phyloP scores from a whole-genome alignment of 2,113 vertebrate genomes.

The Phylloscopus trochiloides region DNA sequence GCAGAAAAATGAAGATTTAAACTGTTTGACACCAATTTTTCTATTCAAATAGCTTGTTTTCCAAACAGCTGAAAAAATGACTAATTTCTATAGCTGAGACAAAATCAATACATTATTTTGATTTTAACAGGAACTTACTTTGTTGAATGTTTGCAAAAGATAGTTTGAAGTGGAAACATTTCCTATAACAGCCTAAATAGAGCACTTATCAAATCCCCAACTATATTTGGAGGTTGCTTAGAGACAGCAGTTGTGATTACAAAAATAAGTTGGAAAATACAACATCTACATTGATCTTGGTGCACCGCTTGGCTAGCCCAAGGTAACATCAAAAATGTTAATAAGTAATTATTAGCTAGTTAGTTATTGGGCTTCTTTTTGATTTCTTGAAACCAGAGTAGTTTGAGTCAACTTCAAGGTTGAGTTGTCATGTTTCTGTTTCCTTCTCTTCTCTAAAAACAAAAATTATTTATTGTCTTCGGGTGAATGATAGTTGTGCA shows the following conservation, averaged over 20 bases:
- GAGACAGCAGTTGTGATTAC: conserved; percentile 34
- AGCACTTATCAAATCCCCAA: not conserved
- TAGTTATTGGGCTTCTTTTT: not conserved
- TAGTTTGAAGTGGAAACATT: conserved; percentile 12
- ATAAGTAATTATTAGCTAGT: not conserved
- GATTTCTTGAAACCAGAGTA: not conserved
- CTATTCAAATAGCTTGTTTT: not conserved
- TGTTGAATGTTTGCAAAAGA: conserved; percentile 19
- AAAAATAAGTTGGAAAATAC: conserved; percentile 18
- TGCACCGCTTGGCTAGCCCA: not conserved
- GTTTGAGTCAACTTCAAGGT: not conserved
- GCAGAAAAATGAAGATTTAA: not conserved
- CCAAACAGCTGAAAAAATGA: not conserved
- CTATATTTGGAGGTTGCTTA: conserved; percentile 49
- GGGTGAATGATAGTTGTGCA: not conserved
- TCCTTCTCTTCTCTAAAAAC: not conserved
- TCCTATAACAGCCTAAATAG: not conserved
- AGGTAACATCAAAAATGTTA: not conserved
- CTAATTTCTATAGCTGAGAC: not conserved
- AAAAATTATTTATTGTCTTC: not conserved
- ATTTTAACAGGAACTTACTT: conserved; percentile 6
- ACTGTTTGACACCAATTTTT: not conserved
- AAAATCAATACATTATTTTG: conserved; percentile 27
- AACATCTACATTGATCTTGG: not conserved
- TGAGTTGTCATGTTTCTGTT: not conserved